A percentile compares a stretch with the other conserved stretches of the same genome.
phyloP scores from a whole-genome alignment of 1,140 invertebrate genomes.

The Leptopilina boulardi region DNA sequence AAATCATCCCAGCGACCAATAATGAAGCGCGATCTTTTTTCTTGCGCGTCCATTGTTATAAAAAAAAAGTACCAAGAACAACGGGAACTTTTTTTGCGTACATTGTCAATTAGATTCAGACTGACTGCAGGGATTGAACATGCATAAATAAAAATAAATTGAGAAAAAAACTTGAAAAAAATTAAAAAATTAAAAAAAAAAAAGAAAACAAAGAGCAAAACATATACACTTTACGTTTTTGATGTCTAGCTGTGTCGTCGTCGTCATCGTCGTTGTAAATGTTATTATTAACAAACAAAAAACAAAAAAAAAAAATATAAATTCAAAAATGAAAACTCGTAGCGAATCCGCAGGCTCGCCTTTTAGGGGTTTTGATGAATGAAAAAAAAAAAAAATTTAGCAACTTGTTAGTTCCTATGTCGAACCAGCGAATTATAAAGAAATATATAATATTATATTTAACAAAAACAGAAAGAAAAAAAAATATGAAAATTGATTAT shows the following conservation, averaged over 20 bases:
- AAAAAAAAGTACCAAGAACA: slow-evolving; percentile 27
- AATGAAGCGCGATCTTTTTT: slow-evolving; percentile 17
- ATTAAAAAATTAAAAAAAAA: neutral
- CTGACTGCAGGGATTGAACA: slow-evolving; percentile 75
- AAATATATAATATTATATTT: neutral
- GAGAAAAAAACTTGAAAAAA: neutral
- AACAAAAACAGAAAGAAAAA: neutral
- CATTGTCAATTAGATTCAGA: slow-evolving; percentile 78
- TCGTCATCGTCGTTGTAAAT: slow-evolving; percentile 33
- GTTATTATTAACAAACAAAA: neutral
- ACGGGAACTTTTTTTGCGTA: slow-evolving; percentile 63
- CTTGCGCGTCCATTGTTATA: slow-evolving; percentile 28
- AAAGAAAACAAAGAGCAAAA: slow-evolving; percentile 22
- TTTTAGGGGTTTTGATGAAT: neutral
- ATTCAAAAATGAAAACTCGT: slow-evolving; percentile 14
- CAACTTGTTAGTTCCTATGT: slow-evolving; percentile 20
- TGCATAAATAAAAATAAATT: slow-evolving; percentile 54
- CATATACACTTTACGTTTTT: slow-evolving; percentile 31
- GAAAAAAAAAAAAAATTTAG: slow-evolving; percentile 3
- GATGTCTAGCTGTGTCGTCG: slow-evolving; percentile 32
- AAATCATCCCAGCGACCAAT: slow-evolving; percentile 31
- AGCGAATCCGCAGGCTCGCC: slow-evolving; percentile 23
- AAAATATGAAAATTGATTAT: neutral
- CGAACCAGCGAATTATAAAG: slow-evolving; percentile 21
- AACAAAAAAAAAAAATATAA: slow-evolving; percentile 16